phyloP scores from a whole-genome alignment of 2,888 invertebrate species.

The Erynnis tages region DNA sequence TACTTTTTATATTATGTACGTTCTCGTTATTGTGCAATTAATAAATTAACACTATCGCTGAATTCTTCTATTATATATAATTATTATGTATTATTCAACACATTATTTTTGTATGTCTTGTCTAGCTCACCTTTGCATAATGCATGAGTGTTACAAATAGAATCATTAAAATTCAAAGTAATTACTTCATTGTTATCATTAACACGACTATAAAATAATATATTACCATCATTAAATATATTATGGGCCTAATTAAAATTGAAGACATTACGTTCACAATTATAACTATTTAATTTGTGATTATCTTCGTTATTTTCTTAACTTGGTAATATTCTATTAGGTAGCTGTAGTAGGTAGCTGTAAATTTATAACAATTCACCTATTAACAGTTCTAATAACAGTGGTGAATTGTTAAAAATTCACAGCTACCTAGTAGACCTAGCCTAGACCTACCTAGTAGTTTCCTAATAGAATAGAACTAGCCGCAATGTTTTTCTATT shows the following conservation, averaged over 20 bases:
- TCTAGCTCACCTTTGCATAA: not conserved
- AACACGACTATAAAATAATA: slow-evolving; percentile 1
- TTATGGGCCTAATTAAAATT: not conserved
- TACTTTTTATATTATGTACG: not conserved
- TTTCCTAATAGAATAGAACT: no score
- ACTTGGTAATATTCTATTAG: no score
- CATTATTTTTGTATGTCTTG: not conserved
- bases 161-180: slow-evolving; percentile 1
- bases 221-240: not conserved
- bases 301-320: no score
- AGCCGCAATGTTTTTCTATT: no score
- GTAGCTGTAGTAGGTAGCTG: no score
- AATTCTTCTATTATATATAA: not conserved
- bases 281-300: not conserved
- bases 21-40: not conserved
- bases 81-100: not conserved
- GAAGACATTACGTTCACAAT: not conserved
- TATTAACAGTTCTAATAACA: no score
- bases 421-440: no score
- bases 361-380: no score
- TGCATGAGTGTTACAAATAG: not conserved
- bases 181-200: not conserved
- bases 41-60: not conserved
- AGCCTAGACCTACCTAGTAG: no score
- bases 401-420: no score